phyloP scores from a whole-genome alignment of 2,797 vertebrate species.

The Chiloscyllium punctatum region DNA sequence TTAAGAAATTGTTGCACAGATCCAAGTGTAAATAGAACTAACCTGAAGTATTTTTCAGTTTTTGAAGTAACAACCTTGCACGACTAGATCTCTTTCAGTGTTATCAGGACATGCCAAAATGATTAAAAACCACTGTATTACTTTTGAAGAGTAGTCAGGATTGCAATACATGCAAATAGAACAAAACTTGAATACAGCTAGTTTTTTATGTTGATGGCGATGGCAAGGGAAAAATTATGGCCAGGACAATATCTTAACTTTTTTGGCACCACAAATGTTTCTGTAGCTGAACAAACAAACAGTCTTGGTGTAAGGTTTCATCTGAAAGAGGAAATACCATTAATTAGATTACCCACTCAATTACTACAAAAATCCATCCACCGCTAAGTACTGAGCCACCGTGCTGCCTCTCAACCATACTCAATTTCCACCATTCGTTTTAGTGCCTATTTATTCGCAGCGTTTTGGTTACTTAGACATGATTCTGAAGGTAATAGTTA shows the following conservation, averaged over 20 bases:
- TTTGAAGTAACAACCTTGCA: neutral
- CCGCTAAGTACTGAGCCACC: too few relatives aligned
- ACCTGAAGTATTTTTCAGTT: neutral
- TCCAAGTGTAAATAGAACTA: neutral
- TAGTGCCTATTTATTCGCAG: neutral
- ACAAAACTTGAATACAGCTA: too few relatives aligned
- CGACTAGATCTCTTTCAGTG: neutral
- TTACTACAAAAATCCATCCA: neutral
- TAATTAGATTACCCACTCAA: neutral
- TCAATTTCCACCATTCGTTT: neutral
- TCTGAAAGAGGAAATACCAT: neutral
- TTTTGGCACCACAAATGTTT: neutral
- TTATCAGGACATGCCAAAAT: neutral
- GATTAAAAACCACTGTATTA: neutral
- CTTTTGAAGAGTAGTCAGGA: neutral
- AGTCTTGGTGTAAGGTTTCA: neutral
- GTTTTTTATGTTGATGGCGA: neutral
- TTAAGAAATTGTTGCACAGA: neutral
- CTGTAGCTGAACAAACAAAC: neutral
- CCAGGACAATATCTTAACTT: neutral
- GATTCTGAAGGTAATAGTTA: neutral
- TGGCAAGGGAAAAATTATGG: neutral
- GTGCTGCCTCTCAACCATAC: neutral
- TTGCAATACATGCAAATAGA: neutral
- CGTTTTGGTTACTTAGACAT: neutral